Evolutionary conservation across 2,888 invertebrate genomes (phyloP), one percentile per base, ranked within the genome.

Genomic region (Druceiella hillmani): DNA sequence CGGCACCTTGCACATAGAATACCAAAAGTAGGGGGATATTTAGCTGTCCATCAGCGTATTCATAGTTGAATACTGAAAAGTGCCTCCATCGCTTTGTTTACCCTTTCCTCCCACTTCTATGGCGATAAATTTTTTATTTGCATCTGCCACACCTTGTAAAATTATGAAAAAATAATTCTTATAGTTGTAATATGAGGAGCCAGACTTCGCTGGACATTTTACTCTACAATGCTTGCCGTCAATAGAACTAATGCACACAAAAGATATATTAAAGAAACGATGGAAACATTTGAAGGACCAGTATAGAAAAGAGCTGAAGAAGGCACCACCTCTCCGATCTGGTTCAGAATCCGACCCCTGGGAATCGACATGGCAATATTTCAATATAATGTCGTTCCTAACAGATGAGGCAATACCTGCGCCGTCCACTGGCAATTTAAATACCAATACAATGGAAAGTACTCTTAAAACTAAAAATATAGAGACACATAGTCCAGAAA

Each of bases 61-160:
- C n/a, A n/a, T n/a, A n/a, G n/a, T n/a, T n/a, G n/a, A n/a, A n/a
- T n/a, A n/a, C n/a, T n/a, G n/a, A n/a, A n/a, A n/a, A n/a, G n/a
- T 37, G 12, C 43, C 43, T 11, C 41, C 43, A 12, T 45, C 43
- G 14, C 43, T 45, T 37, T 43, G 43, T 20, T 45, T 44, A 11
- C 38, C 44, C 41, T 14, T 12, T 1, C 38, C 44, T 4, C 46
- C 46, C 12, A 38, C 36, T 38, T 45, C 45, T 7, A 45, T 31
- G 7, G 43, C 26, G 26, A 44, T 37, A 44, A 40, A 40, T 20
- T 37, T 45, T 25, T 38, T 38, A 11, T 45, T 36, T 30, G 46
- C 46, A 41, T 44, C 38, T 3, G 36, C 41, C 14, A 46, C 40
- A 27, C 26, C 41, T 46, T 46, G 46, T 10, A 46, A 36, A 7